Evolutionary conservation across 2,113 vertebrate genomes (phyloP), one percentile per base, ranked within the genome.

Genomic region (Rhinoderma darwinii): DNA sequence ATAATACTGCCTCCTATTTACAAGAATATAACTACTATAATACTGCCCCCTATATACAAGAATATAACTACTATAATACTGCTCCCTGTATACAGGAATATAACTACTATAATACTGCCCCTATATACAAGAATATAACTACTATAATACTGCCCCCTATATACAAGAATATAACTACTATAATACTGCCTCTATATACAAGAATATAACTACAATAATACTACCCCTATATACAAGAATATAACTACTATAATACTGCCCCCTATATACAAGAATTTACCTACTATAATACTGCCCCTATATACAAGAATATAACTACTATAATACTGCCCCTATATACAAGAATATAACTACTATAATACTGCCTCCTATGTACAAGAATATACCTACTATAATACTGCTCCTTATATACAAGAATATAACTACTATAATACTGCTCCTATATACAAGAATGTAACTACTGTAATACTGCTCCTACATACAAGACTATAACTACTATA

Each of bases 311-410:
- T 59, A 59, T 59, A 59, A 59, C 56, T 59, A 59, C 56, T 59
- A 59, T 59, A 59, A 59, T 59, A 59, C 56, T 59, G 30, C 61
- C 17, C 59, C 61, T 32, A 66, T 66, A 2, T 66, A 63, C 59
- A 63, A 63, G 59, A 63, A 63, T 63, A 63, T 63, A 63, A 63
- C 59, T 63, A 27, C n/a, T 63, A 63, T 63, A 63, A 63, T 63
- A 63, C 59, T 63, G 59, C 59, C 54, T 63, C 59, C 59, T 63
- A 63, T 63, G 10, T 63, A 63, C 59, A 63, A 63, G 59, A 63
- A 63, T 63, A 63, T 63, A 63, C 27, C 59, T 63, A 63, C 59
- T 63, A 63, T 63, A 63, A 63, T 63, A 63, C 59, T 63, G n/a
- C 59, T 12, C 59, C 59, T n/a, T 63, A 63, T 59, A 8, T 59